Evolutionary conservation across 2,797 vertebrate species (phyloP), one percentile per base, ranked within the genome.

Genomic region (Hydrocynus forskahlii): DNA sequence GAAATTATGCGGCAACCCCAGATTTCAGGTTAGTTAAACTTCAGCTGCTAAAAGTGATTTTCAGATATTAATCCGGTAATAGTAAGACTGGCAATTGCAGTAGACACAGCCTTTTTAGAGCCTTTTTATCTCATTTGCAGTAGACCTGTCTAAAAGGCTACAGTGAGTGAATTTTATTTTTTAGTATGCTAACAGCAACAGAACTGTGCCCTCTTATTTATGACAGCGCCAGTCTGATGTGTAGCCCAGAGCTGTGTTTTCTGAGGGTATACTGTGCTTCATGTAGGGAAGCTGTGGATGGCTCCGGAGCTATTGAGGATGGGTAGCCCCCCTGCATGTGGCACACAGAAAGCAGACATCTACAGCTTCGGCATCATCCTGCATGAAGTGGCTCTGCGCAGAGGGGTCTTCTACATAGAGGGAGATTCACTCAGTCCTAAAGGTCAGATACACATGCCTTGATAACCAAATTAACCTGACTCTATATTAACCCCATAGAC

Each of bases 301-400:
- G 94, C 97, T 0, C 97, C 97, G 0, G 97, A 99, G 91, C 92
- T 99, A 80, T 91, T 98, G 72, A 88, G 96, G 38, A 90, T 95
- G 93, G 95, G 95, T 81, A 23, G 73, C 0, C 93, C 94, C 0
- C 92, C 93, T 0, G 90, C 92, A 2, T 91, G 91, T 0, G 97
- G 97, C 0, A 96, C 95, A 0, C 97, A 97, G 90, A 97, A 97
- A 35, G 97, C 95, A 0, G 97, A 99, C 0, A 88, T 97, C n/a
- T 98, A 96, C 91, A 97, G 97, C 88, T 98, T 98, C 0, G 96
- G 97, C 4, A 95, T 99, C 89, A 93, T 98, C 87, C 94, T 99
- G 76, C 97, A 99, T 88, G 97, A 99, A 92, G 96, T 98, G 25
- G 97, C 96, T 2, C 92, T 97, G 57, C 94, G 97, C 10, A 89